These are phyloP conservation scores for Cavia porcellus DNA, from an alignment of 2,113 vertebrate species.

Conservation along the genomic window DNA sequence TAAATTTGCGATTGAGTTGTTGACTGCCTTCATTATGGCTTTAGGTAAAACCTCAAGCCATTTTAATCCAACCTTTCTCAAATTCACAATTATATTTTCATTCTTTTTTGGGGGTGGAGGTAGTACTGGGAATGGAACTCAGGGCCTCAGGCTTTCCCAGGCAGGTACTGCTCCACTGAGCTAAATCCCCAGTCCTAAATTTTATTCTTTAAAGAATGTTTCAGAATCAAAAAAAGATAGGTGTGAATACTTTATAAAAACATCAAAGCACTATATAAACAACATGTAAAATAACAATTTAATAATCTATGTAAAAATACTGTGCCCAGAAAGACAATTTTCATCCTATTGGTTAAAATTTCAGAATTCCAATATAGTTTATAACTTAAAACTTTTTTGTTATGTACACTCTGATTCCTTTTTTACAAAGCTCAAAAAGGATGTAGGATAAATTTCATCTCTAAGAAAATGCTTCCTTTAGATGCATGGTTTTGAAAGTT, in stretches of 20 bases:
- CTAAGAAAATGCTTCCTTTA: neutral
- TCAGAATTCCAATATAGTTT: neutral
- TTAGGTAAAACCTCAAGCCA: neutral
- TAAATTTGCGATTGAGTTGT: neutral
- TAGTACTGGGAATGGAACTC: too few relatives aligned
- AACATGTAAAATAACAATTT: constrained; percentile 16
- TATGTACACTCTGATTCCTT: neutral
- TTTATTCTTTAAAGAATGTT: neutral
- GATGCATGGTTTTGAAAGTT: neutral
- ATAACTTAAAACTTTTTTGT: neutral
- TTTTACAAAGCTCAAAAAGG: constrained; percentile 2
- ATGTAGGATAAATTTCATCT: neutral
- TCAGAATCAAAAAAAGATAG: neutral
- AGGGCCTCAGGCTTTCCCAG: too few relatives aligned
- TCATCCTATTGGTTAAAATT: neutral
- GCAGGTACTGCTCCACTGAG: too few relatives aligned
- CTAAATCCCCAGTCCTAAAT: neutral
- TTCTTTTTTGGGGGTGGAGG: neutral
- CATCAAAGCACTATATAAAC: neutral
- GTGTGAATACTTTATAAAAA: neutral
- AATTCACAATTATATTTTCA: neutral
- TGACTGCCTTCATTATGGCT: neutral
- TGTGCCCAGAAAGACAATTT: neutral
- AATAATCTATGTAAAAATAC: neutral
- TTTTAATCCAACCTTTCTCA: neutral